Evolutionary conservation across 2,797 vertebrate genomes (phyloP).

Genomic region (Cyclura pinguis): DNA sequence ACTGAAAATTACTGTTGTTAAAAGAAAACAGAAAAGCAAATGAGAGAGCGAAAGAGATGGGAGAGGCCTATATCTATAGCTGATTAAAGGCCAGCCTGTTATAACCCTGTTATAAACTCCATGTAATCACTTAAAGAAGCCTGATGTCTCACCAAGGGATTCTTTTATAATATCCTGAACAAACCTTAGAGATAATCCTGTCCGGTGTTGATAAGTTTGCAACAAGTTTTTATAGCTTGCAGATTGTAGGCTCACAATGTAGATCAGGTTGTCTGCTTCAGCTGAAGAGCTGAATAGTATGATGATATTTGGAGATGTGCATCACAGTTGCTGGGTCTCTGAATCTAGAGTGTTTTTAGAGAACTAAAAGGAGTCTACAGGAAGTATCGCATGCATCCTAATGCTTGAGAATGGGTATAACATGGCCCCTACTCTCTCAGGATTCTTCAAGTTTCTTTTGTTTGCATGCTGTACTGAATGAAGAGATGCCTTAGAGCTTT

Average conservation of each 20-base stretch:
- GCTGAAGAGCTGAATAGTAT: neutral
- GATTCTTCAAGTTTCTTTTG: neutral
- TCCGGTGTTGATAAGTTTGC: neutral
- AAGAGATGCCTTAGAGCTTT: neutral
- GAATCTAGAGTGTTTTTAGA: neutral
- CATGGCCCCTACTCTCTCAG: neutral
- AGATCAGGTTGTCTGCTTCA: neutral
- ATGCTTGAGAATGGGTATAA: too few species aligned
- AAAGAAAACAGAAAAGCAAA: constrained; percentile 8
- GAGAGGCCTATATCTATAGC: neutral
- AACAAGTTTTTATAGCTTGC: neutral
- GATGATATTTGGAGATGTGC: neutral
- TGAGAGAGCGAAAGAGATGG: neutral
- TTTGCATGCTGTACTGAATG: too few species aligned
- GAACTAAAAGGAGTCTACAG: neutral
- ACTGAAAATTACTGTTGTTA: neutral
- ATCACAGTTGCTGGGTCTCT: neutral
- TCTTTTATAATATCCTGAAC: constrained; percentile 14
- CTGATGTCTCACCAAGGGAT: neutral
- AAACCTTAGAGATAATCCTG: neutral
- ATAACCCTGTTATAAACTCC: neutral
- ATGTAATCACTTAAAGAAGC: constrained; percentile 2
- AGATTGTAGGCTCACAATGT: neutral
- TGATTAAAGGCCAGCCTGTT: neutral
- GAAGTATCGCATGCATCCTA: neutral